phyloP scores from a whole-genome alignment of 35 echinoderm and acorn worm species.

The Lytechinus pictus region DNA sequence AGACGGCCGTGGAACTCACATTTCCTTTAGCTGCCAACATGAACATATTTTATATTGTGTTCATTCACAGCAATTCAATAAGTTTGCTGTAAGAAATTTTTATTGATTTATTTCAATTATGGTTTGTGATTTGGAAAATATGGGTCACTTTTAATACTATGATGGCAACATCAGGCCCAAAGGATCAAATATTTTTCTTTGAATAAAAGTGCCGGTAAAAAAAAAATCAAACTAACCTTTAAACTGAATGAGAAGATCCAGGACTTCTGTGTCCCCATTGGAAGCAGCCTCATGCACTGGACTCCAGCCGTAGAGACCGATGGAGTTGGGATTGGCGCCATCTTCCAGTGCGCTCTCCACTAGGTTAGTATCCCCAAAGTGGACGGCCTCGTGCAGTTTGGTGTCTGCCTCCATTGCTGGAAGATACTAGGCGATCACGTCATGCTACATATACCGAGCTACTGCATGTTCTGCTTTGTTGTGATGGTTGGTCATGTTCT shows the following conservation, averaged over 20 bases:
- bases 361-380: constrained; percentile 81
- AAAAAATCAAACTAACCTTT: constrained; percentile 54
- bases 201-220: too few species aligned
- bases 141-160: too few species aligned
- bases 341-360: constrained; percentile 82
- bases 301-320: constrained; percentile 88
- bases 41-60: too few species aligned
- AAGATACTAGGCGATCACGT: background rate
- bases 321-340: constrained; percentile 76
- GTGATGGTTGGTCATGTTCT: background rate
- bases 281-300: constrained; percentile 84
- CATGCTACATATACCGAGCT: background rate
- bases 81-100: too few species aligned
- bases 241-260: constrained; percentile 69
- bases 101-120: too few species aligned
- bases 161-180: too few species aligned
- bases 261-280: constrained; percentile 89
- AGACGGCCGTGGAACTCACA: too few species aligned
- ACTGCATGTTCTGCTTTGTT: background rate
- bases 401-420: constrained; percentile 64
- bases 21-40: too few species aligned
- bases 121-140: too few species aligned
- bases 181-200: too few species aligned
- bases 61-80: too few species aligned
- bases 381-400: constrained; percentile 91